Conservation (phyloP, 2,113 vertebrate species). For the Calonectris borealis region DNA sequence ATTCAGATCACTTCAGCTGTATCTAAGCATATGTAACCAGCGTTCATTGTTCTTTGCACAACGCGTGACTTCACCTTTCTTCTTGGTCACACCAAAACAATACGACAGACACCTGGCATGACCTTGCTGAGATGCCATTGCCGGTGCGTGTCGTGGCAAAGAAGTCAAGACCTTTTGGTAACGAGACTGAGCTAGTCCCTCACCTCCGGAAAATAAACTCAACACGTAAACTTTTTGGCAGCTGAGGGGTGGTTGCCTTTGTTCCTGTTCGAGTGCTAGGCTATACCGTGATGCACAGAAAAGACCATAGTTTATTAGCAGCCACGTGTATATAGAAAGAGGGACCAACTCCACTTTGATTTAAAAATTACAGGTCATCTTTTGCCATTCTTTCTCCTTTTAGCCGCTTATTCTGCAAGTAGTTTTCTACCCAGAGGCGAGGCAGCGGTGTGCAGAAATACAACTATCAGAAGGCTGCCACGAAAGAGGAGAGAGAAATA, state of each 20-base stretch:
- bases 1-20: neutral
- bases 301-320: neutral
- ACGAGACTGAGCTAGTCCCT: neutral
- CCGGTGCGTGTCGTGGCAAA: neutral
- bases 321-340: neutral
- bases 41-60: fast-evolving
- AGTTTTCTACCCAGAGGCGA: neutral
- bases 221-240: no score
- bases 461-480: neutral
- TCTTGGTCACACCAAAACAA: neutral
- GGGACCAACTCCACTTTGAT: neutral
- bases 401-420: neutral
- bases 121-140: neutral
- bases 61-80: neutral
- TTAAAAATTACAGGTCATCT: neutral
- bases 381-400: neutral
- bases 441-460: neutral
- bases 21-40: neutral
- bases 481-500: neutral
- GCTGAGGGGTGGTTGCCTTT: neutral
- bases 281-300: neutral
- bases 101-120: neutral
- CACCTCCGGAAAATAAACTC: neutral
- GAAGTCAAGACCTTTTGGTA: neutral
- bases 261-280: fast-evolving